Base-by-base conservation (phyloP, 2,113 vertebrate species). In the Notarius quadriscutis region DNA sequence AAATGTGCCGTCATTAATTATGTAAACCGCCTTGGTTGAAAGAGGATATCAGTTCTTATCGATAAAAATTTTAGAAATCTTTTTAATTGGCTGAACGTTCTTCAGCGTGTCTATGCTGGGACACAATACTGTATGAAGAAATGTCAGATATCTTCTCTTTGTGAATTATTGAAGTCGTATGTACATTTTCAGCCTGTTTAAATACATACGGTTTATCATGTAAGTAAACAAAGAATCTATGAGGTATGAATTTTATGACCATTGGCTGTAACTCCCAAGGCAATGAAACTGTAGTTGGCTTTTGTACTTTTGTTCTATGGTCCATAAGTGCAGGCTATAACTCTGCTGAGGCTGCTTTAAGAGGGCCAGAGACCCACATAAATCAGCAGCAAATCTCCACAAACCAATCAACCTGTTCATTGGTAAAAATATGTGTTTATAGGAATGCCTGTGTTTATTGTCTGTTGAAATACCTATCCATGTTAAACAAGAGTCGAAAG, bases 1-100 rank as follows among this genome's bases (percentile, higher is more conserved):
- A 41, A 93, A 93, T 93, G 92, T 90, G 85, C 89, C 83, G 83
- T 91, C 94, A 94, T 95, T 94, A 94, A 94, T 95, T 94, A 95
- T 87, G 82, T 86, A 85, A 87, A 83, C 80, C 22, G 3, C 18
- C n/a, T 58, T 57, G 65, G 53, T 87, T n/a, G 83, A 83, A 27
- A 25, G 50, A 86, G 17, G 41, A 65, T 69, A 41, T 75, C 1
- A 51, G 63, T 83, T n/a, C 27, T 34, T 41, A 14, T 67, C 48
- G 17, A 20, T 20, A 60, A 53, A 71, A 85, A 22, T 84, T 10
- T 7, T 14, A n/a, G n/a, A n/a, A 20, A 30, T 57, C 15, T 2
- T 65, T 77, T 63, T 3, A 50, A 27, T 60, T 60, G 30, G 71
- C 53, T 84, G 83, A 41, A 14, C 0, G 7, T 77, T 58, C 72